Base-by-base conservation (phyloP, 2,888 invertebrate genomes). In the Drosophila kuntzei region DNA sequence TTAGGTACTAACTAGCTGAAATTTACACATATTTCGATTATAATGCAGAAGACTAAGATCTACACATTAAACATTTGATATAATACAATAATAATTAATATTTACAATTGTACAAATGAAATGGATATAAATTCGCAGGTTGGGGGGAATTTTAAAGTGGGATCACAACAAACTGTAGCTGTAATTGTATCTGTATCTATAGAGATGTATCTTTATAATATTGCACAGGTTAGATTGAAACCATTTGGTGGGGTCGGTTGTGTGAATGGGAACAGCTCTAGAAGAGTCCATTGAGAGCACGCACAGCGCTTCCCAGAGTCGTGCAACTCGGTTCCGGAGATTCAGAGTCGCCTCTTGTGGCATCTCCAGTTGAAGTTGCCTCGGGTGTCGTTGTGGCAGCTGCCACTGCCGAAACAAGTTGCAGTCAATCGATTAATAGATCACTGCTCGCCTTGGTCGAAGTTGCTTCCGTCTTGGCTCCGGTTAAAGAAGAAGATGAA, bases 371-470 rank as follows among this genome's bases (percentile, higher is more conserved):
- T 14, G 37, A 1, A 11, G 16, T 8, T 4, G 43, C 39, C 14
- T 59, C 50, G 39, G 43, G 57, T 16, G 54, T 39, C 49, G 47
- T 46, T 27, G 62, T 57, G 41, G 72, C 83, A 29, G 76, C 76
- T 27, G 84, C 86, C 29, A 89, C 85, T 34, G 86, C 89, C 53
- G 85, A 84, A 43, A 90, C 87, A 53, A 90, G 81, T 74, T 91
- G 91, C 82, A 91, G 92, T 92, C 92, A 92, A 77, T 92, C 92
- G 74, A 92, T 91, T 50, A 92, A 82, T 47, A 91, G 37, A 71
- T 87, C 69, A 44, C 41, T 66, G 65, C 71, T 34, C 49, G 57
- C 12, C 55, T 50, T 68, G 37, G 27, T 16, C 9, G 36, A 18
- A 12, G 25, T 4, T 18, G 66, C 36, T 12, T 29, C 11, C 3